phyloP scores from a whole-genome alignment of 2,888 invertebrate species.

The Taphrorychus bicolor region DNA sequence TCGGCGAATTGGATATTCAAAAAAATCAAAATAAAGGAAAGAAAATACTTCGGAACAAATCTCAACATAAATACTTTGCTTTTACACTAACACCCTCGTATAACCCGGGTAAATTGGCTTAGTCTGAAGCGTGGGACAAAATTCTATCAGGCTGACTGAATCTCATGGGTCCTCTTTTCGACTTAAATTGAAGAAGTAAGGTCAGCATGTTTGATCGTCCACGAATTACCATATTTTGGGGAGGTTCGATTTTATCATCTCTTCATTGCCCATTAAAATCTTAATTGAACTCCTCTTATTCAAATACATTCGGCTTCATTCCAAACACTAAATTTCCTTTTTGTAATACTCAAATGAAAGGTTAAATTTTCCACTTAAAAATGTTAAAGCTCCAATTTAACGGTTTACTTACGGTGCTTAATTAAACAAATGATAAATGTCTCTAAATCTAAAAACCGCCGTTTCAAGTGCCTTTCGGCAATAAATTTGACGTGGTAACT shows the following conservation, averaged over 20 bases:
- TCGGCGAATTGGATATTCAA: slow-evolving; percentile 27
- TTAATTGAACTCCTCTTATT: no score
- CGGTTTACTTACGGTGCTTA: slow-evolving; percentile 35
- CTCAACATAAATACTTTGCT: slow-evolving; percentile 38
- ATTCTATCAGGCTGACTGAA: slow-evolving; percentile 38
- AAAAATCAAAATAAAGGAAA: slow-evolving; percentile 34
- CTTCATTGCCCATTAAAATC: no score
- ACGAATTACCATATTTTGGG: slow-evolving; percentile 29
- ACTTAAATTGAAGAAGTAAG: slow-evolving; percentile 38
- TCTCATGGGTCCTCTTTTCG: slow-evolving; percentile 38
- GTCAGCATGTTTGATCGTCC: slow-evolving; percentile 36
- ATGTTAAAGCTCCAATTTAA: slow-evolving; percentile 33
- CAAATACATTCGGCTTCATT: no score
- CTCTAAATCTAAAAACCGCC: slow-evolving; percentile 31
- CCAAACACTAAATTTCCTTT: neutral
- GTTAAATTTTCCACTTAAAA: slow-evolving; percentile 16
- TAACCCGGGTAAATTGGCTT: slow-evolving; percentile 38
- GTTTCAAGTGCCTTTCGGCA: slow-evolving; percentile 28
- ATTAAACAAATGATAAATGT: slow-evolving; percentile 40
- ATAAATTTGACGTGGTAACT: slow-evolving; percentile 35
- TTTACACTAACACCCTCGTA: slow-evolving; percentile 39
- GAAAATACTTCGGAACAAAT: slow-evolving; percentile 31
- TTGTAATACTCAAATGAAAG: slow-evolving; percentile 4
- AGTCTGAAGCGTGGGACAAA: slow-evolving; percentile 40
- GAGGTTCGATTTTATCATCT: neutral